A percentile compares a stretch with the other conserved stretches of the same genome.
phyloP scores from a whole-genome alignment of 2,113 vertebrate species.

The Lota lota region DNA sequence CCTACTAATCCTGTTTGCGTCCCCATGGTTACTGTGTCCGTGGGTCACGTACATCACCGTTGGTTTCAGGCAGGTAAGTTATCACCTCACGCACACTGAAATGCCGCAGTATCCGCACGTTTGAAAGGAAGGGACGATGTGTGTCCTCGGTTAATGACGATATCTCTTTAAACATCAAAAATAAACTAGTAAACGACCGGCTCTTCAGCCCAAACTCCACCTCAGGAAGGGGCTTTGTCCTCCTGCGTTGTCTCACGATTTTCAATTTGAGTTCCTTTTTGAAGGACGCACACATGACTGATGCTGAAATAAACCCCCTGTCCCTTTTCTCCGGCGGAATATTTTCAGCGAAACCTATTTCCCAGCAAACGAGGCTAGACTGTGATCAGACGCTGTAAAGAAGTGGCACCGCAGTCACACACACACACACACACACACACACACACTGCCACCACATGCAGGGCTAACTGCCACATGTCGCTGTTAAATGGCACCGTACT shows the following conservation, averaged over 20 bases:
- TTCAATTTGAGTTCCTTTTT: conserved; percentile 53
- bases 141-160: neutral
- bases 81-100: conserved; percentile 27
- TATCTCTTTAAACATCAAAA: conserved; percentile 46
- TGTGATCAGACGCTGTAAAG: conserved; percentile 16
- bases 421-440: neutral
- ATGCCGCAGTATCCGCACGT: conserved; percentile 24
- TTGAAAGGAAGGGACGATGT: too few relatives aligned
- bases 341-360: conserved; percentile 55
- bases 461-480: neutral
- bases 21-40: conserved; percentile 50
- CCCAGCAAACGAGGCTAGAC: conserved; percentile 32
- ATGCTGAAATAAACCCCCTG: conserved; percentile 36
- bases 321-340: conserved; percentile 26
- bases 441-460: neutral
- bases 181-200: neutral
- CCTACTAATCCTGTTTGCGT: conserved; percentile 53
- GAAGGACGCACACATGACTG: conserved; percentile 36
- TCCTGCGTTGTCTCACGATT: conserved; percentile 8
- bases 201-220: conserved; percentile 27
- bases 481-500: neutral
- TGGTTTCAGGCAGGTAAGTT: conserved; percentile 45
- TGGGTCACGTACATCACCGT: conserved; percentile 34
- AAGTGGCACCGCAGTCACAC: conserved; percentile 5
- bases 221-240: conserved; percentile 31